A percentile compares a stretch with the other conserved stretches of the same genome.
Conservation (phyloP, 1,140 invertebrate species). For the Dryas iulia region DNA sequence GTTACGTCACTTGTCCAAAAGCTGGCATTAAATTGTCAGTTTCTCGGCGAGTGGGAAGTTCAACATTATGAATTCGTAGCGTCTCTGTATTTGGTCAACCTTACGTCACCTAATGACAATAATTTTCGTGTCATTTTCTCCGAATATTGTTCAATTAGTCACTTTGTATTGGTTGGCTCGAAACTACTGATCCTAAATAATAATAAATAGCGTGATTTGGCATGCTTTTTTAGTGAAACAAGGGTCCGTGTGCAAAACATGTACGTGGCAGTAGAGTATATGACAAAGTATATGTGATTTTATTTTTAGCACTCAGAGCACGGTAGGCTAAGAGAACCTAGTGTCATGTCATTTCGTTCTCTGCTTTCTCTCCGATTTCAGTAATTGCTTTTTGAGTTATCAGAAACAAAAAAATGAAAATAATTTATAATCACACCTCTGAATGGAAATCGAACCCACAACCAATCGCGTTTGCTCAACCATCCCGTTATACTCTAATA, state of each 20-base stretch:
- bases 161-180: background rate
- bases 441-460: too few species aligned
- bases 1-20: background rate
- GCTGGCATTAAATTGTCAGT: background rate
- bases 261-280: background rate
- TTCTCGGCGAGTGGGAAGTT: background rate
- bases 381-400: too few species aligned
- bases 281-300: too few species aligned
- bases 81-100: conserved; percentile 18
- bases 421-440: too few species aligned
- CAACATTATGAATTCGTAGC: background rate
- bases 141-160: conserved; percentile 4
- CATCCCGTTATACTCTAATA: too few species aligned
- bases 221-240: background rate
- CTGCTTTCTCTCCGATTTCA: too few species aligned
- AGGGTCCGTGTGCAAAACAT: background rate
- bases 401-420: too few species aligned
- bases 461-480: too few species aligned
- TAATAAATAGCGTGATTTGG: background rate
- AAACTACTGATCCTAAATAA: background rate
- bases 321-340: background rate
- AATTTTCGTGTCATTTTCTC: conserved; percentile 23
- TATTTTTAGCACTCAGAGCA: too few species aligned
- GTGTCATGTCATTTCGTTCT: too few species aligned
- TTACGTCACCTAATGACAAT: conserved; percentile 35